Conservation (phyloP, 92 coral and sea anemone species). For the Epizoanthus illoricatus region DNA sequence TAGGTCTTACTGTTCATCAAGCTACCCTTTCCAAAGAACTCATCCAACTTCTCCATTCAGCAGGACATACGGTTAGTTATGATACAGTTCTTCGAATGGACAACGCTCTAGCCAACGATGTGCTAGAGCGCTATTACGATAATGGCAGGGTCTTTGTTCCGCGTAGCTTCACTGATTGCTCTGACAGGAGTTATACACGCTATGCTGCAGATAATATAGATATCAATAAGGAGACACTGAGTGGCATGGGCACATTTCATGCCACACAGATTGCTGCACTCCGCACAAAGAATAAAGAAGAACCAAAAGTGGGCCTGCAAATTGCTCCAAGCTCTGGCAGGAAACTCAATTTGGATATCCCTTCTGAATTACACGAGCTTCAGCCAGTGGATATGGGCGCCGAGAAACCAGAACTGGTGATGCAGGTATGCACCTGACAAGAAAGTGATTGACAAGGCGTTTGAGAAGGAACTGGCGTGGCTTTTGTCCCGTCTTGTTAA, state of each 20-base stretch:
- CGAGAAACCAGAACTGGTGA: conserved; percentile 57
- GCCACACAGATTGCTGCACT: conserved; percentile 57
- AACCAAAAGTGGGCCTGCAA: conserved; percentile 40
- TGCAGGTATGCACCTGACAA: conserved; percentile 52
- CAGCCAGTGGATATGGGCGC: conserved; percentile 1
- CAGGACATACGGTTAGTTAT: conserved; percentile 61
- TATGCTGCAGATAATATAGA: conserved; percentile 64
- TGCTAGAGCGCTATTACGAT: conserved; percentile 45
- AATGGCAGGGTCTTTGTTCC: conserved; percentile 66
- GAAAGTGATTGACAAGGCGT: conserved; percentile 36
- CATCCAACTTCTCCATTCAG: conserved; percentile 60
- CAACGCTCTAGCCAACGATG: conserved; percentile 61
- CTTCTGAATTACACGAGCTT: conserved; percentile 64
- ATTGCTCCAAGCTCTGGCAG: conserved; percentile 50
- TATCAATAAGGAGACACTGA: conserved; percentile 62
- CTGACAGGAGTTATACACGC: conserved; percentile 38
- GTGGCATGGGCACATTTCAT: conserved; percentile 68
- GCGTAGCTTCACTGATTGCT: conserved; percentile 33
- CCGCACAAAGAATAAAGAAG: conserved; percentile 41
- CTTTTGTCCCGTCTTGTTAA: conserved; percentile 33
- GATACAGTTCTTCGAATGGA: conserved; percentile 65
- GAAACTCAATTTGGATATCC: conserved; percentile 55
- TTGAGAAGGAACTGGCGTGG: conserved; percentile 66
- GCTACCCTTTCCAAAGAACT: conserved; percentile 73
- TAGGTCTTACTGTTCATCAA: conserved; percentile 74